Base-by-base conservation (phyloP, 2,797 vertebrate genomes). In the Etheostoma perlongum region DNA sequence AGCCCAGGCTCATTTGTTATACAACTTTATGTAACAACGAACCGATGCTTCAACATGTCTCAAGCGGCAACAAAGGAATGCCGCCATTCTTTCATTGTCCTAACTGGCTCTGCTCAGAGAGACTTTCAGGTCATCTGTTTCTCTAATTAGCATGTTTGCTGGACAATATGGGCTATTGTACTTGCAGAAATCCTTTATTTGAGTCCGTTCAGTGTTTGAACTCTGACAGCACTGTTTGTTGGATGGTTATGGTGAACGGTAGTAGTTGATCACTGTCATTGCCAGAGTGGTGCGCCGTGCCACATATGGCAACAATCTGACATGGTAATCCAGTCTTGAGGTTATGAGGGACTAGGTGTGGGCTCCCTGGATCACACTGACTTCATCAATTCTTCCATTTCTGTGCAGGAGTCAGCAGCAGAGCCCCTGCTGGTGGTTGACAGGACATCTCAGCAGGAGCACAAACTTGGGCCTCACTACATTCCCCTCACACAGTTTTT, bases 271-370 rank as follows among this genome's bases (percentile, higher is more conserved):
- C 94, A 93, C 92, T 95, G 94, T 94, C 93, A 93, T 78, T 83
- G 92, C 74, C 64, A 33, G 87, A 91, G 91, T 67, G 81, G 80
- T 91, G 92, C 89, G 85, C 90, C 93, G 92, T 95, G 94, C 92
- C 92, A 88, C 95, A 96, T 95, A 93, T 96, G 95, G 95, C 94
- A 95, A 93, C 94, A 93, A 95, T 95, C 94, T 94, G 94, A 90
- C 94, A 93, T 90, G 93, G 91, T 95, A 93, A 94, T 95, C 91
- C 92, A 76, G 76, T 81, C 79, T 79, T 74, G 85, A 87, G 91
- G 93, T 93, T 94, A 89, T 93, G 91, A 90, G 89, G 86, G 92
- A 94, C 92, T 91, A 90, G 91, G 92, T 95, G 92, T 92, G 91
- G 93, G 86, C 92, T 92, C 78, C 68, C 70, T 9, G 81, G 88